Evolutionary conservation across 2,113 vertebrate genomes (phyloP), one percentile per base, ranked within the genome.

Genomic region (Dascyllus trimaculatus): DNA sequence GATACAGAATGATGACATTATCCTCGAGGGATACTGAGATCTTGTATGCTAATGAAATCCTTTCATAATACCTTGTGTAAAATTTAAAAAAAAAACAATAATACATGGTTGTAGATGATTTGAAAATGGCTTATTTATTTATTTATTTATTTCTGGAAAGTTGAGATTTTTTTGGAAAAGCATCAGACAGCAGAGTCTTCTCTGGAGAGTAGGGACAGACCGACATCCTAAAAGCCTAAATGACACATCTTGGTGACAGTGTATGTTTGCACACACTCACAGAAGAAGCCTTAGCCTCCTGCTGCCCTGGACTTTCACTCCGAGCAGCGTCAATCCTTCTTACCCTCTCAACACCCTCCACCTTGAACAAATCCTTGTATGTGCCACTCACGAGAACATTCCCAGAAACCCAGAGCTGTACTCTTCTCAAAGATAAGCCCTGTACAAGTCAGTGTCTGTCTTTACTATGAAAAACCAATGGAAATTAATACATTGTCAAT

Each of bases 221-320:
- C 69, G 78, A 84, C 72, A 61, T 84, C 63, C 29, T 82, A 78
- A 87, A 85, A 74, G 84, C 86, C 78, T 73, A 81, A 82, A 84
- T 66, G 65, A 92, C 80, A 84, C 64, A 81, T 84, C 69, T 80
- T 69, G 74, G 64, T 91, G 88, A 88, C 82, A 40, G 86, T 90
- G 90, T 90, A 88, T 88, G 86, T 91, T 93, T 93, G 92, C 92
- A 93, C 92, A 95, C 84, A 90, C 89, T 93, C 91, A 93, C 93
- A 92, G 79, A 91, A 85, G 80, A 93, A 92, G 91, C 93, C 90
- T 94, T 93, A 93, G 88, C 86, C 87, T 87, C 77, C 79, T 76
- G 83, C 92, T 88, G 76, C 80, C 81, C 84, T 87, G 88, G 76
- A 72, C 75, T 84, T 35, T 88, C 83, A 81, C 77, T 85, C 82